phyloP scores from a whole-genome alignment of 2,888 invertebrate genomes.

The Plebejus melissa region DNA sequence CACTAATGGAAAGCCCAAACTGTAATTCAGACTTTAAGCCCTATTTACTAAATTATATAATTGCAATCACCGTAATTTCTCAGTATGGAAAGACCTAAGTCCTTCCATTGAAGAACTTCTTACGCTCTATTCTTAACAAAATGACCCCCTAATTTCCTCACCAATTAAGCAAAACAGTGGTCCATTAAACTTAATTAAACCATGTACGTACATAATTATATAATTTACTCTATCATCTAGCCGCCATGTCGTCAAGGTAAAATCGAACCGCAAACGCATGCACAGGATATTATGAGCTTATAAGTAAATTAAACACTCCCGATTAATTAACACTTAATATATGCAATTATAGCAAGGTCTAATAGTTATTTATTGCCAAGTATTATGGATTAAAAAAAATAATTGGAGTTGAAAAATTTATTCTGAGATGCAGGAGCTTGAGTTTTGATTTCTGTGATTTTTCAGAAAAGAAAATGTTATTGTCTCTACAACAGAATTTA shows the following conservation, averaged over 20 bases:
- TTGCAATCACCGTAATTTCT: not conserved
- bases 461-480: not conserved
- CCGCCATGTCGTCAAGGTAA: conserved; percentile 14
- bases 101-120: not conserved
- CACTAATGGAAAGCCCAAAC: too few relatives aligned
- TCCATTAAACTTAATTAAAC: conserved; percentile 3
- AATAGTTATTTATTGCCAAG: not conserved
- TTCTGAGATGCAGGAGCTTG: not conserved
- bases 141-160: not conserved
- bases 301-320: conserved; percentile 10
- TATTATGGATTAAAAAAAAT: not conserved
- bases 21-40: too few relatives aligned
- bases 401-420: not conserved
- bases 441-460: not conserved
- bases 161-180: not conserved
- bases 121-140: not conserved
- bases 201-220: conserved; percentile 13
- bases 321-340: conserved; percentile 17
- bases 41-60: too few relatives aligned
- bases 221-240: conserved; percentile 7
- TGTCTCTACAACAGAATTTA: not conserved
- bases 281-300: conserved; percentile 7
- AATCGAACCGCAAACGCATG: not conserved
- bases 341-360: conserved; percentile 19
- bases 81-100: not conserved